A percentile compares a stretch with the other conserved stretches of the same genome.
These are phyloP conservation scores for Lepisosteus oculatus DNA, from an alignment of 2,113 vertebrate genomes.

Conservation along the genomic window DNA sequence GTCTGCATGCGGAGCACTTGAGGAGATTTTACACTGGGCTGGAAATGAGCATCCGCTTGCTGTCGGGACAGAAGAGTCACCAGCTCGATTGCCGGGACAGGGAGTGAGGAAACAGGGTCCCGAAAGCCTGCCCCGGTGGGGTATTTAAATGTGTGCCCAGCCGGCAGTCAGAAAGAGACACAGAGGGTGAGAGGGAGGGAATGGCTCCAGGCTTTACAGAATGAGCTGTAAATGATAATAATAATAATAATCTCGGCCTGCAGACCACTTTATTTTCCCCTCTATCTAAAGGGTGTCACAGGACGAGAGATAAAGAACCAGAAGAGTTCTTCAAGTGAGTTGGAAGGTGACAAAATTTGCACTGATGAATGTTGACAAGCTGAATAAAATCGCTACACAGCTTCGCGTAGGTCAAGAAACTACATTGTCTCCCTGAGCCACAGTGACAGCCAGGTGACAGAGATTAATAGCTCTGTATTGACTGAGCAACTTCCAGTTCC, in stretches of 20 bases:
- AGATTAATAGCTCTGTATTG: constrained; percentile 98
- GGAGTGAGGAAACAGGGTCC: too few species aligned
- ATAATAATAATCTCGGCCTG: constrained; percentile 19
- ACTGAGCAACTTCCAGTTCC: constrained; percentile 95
- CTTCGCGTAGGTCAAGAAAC: constrained; percentile 77
- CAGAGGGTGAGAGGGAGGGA: constrained; percentile 17
- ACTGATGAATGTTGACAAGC: constrained; percentile 76
- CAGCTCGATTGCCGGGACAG: too few species aligned
- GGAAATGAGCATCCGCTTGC: too few species aligned
- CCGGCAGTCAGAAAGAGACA: constrained; percentile 29
- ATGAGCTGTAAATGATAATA: constrained; percentile 23
- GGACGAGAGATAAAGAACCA: constrained; percentile 60
- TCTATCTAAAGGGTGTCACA: constrained; percentile 58
- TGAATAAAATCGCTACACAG: constrained; percentile 77
- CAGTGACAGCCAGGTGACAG: constrained; percentile 86
- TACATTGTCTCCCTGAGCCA: constrained; percentile 73
- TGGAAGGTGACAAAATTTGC: constrained; percentile 66
- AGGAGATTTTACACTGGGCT: too few species aligned
- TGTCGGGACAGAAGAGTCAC: too few species aligned
- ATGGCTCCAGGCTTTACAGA: constrained; percentile 5
- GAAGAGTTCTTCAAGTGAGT: constrained; percentile 58
- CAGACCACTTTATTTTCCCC: neutral
- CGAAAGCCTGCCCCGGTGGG: too few species aligned
- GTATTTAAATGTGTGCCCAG: constrained; percentile 9
- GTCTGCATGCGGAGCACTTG: too few species aligned